These are phyloP conservation scores for Leucozona laternaria DNA, from an alignment of 2,888 invertebrate species.

Conservation along the genomic window DNA sequence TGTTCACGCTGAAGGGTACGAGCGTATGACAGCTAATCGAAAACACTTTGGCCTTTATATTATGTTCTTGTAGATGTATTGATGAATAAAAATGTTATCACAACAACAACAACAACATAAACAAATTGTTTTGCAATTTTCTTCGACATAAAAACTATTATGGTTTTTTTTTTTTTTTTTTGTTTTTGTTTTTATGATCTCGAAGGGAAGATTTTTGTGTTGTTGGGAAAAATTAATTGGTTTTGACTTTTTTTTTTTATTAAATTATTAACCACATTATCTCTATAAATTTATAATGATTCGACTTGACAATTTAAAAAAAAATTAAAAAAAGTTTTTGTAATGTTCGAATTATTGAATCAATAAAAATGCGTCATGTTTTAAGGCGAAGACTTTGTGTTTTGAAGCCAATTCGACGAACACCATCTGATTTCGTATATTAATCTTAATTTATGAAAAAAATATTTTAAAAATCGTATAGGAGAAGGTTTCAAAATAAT, in stretches of 20 bases:
- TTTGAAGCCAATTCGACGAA: no score
- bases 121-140: conserved; percentile 51
- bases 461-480: no score
- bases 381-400: no score
- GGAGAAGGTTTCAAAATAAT: no score
- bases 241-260: background rate
- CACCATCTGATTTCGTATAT: no score
- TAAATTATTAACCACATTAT: background rate
- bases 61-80: conserved; percentile 37
- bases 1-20: conserved; percentile 2
- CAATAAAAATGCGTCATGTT: no score
- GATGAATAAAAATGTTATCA: conserved; percentile 63
- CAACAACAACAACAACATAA: conserved; percentile 46
- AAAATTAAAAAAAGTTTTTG: no score
- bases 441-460: no score
- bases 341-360: no score
- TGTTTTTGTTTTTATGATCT: conserved; percentile 6
- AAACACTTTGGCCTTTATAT: conserved; percentile 56
- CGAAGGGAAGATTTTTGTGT: background rate
- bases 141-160: conserved; percentile 45
- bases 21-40: conserved; percentile 63
- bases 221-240: background rate
- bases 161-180: conserved; percentile 5
- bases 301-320: no score
- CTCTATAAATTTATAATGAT: background rate